Conservation (phyloP, 1,140 invertebrate species). For the Aphelinus certus region DNA sequence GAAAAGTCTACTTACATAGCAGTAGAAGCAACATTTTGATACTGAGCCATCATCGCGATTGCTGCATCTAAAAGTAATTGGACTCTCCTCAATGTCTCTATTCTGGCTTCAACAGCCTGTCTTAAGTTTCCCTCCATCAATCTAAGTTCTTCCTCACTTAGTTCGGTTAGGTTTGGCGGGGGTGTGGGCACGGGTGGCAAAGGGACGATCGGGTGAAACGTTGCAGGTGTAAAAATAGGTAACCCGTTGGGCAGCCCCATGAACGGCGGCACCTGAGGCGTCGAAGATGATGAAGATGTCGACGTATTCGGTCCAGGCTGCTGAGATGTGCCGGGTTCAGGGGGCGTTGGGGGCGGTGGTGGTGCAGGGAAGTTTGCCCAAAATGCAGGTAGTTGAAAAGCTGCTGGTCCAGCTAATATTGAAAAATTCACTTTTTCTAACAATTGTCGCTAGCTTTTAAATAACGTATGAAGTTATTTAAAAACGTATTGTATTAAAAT, state of each 20-base stretch:
- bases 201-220: constrained; percentile 71
- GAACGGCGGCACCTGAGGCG: constrained; percentile 48
- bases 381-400: constrained; percentile 55
- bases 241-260: constrained; percentile 57
- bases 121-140: constrained; percentile 89
- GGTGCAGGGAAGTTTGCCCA: constrained; percentile 57
- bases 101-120: constrained; percentile 87
- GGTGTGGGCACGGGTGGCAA: constrained; percentile 80
- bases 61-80: constrained; percentile 62
- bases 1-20: constrained; percentile 52
- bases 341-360: constrained; percentile 39
- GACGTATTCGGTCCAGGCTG: constrained; percentile 32
- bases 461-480: neutral
- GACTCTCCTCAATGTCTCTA: constrained; percentile 69
- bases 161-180: constrained; percentile 74
- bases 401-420: constrained; percentile 51
- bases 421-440: neutral
- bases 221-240: constrained; percentile 68
- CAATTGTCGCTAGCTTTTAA: neutral
- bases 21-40: constrained; percentile 59
- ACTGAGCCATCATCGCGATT: constrained; percentile 64
- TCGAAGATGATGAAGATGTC: constrained; percentile 39
- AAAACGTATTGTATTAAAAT: no score
- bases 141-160: constrained; percentile 85
- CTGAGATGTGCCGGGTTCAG: constrained; percentile 37